A percentile compares a stretch with the other conserved stretches of the same genome.
These are phyloP conservation scores for Enteromius trimaculatus DNA, from an alignment of 2,797 vertebrate genomes.

Conservation along the genomic window DNA sequence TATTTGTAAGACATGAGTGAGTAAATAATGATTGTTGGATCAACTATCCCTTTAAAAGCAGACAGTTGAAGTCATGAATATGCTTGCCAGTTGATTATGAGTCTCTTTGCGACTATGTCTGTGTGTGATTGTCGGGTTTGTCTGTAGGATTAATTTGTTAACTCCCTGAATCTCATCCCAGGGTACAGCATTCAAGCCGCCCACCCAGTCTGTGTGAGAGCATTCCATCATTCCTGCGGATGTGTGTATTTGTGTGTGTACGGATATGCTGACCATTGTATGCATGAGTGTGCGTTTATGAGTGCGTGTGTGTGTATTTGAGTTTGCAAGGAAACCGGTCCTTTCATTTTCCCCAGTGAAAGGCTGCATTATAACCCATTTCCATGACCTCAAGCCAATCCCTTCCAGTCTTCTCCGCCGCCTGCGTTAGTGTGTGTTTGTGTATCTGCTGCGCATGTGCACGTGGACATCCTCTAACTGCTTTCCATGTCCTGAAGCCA, in stretches of 20 bases:
- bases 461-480: slow-evolving; percentile 65
- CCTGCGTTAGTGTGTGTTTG: slow-evolving; percentile 43
- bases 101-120: slow-evolving; percentile 40
- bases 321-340: slow-evolving; percentile 63
- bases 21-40: slow-evolving; percentile 1
- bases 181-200: slow-evolving; percentile 71
- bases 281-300: slow-evolving; percentile 14
- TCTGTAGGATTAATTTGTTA: slow-evolving; percentile 68
- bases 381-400: slow-evolving; percentile 77
- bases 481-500: slow-evolving; percentile 81
- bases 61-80: slow-evolving; percentile 6
- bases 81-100: slow-evolving; percentile 13
- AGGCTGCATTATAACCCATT: slow-evolving; percentile 76
- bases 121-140: slow-evolving; percentile 54
- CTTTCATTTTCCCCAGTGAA: slow-evolving; percentile 75
- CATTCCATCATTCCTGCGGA: slow-evolving; percentile 70
- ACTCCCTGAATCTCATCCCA: slow-evolving; percentile 69
- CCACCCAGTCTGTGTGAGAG: slow-evolving; percentile 79
- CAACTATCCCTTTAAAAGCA: not conserved
- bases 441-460: slow-evolving; percentile 57
- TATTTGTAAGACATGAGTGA: not conserved
- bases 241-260: slow-evolving; percentile 25
- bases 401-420: slow-evolving; percentile 61
- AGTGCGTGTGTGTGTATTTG: not conserved
- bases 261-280: slow-evolving; percentile 39